Evolutionary conservation across 2,797 vertebrate genomes (phyloP).

Genomic region (Cheirogaleus major): DNA sequence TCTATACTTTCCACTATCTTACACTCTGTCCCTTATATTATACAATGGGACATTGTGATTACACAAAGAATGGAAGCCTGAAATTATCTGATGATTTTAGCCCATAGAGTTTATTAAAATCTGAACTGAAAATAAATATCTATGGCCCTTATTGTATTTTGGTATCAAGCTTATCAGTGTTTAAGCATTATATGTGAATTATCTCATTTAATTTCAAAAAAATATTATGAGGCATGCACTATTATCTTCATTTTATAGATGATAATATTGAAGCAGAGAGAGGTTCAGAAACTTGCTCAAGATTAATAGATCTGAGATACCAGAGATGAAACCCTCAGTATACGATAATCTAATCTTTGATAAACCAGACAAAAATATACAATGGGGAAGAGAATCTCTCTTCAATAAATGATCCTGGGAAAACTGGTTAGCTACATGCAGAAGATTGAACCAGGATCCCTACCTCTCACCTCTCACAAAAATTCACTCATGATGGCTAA

Average conservation of each 20-base stretch:
- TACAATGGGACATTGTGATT: background rate
- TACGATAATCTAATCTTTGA: too few relatives aligned
- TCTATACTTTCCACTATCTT: background rate
- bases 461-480: too few relatives aligned
- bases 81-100: background rate
- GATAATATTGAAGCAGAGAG: background rate
- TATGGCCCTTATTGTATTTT: background rate
- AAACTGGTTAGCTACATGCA: too few relatives aligned
- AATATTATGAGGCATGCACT: background rate
- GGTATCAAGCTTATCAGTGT: background rate
- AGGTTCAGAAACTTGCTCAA: background rate
- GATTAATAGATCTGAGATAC: too few relatives aligned
- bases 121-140: background rate
- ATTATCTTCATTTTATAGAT: conserved; percentile 30
- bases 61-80: background rate
- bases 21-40: background rate
- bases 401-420: too few relatives aligned
- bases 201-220: conserved; percentile 10
- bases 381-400: too few relatives aligned
- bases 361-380: too few relatives aligned
- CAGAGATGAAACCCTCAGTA: too few relatives aligned
- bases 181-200: background rate
- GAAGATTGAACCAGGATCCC: too few relatives aligned
- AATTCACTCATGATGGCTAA: too few relatives aligned
- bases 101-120: background rate